phyloP scores from a whole-genome alignment of 1,140 invertebrate species.

The Diorhabda sublineata region DNA sequence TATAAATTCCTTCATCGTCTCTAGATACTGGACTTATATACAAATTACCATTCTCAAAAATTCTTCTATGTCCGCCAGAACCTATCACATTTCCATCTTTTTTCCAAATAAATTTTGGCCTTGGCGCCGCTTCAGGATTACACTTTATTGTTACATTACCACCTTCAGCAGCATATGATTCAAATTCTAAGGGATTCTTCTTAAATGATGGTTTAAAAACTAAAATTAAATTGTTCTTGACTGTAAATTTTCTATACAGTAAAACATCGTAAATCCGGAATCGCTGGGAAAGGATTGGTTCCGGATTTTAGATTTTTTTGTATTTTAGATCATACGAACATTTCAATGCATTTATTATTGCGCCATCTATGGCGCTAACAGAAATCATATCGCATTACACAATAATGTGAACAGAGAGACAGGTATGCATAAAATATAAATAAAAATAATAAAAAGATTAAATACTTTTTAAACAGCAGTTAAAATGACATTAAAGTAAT shows the following conservation, averaged over 20 bases:
- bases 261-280: too few relatives aligned
- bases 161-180: conserved; percentile 84
- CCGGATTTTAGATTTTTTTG: too few relatives aligned
- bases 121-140: conserved; percentile 90
- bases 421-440: too few relatives aligned
- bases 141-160: conserved; percentile 91
- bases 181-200: conserved; percentile 81
- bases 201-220: conserved; percentile 85
- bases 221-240: conserved; percentile 40
- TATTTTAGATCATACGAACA: too few relatives aligned
- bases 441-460: too few relatives aligned
- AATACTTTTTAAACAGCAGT: too few relatives aligned
- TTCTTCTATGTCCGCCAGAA: conserved; percentile 70
- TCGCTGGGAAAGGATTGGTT: too few relatives aligned
- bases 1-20: conserved; percentile 85
- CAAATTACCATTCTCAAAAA: conserved; percentile 78
- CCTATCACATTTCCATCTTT: conserved; percentile 81
- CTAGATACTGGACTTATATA: conserved; percentile 81
- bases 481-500: too few relatives aligned
- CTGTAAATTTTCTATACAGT: too few relatives aligned
- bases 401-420: not conserved
- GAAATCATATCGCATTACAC: too few relatives aligned
- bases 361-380: too few relatives aligned
- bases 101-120: conserved; percentile 84
- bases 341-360: too few relatives aligned